Percentiles rank a stretch among this genome's conserved stretches.
These are phyloP conservation scores for Drosophila rellima DNA, from an alignment of 2,888 invertebrate species.

Conservation along the genomic window DNA sequence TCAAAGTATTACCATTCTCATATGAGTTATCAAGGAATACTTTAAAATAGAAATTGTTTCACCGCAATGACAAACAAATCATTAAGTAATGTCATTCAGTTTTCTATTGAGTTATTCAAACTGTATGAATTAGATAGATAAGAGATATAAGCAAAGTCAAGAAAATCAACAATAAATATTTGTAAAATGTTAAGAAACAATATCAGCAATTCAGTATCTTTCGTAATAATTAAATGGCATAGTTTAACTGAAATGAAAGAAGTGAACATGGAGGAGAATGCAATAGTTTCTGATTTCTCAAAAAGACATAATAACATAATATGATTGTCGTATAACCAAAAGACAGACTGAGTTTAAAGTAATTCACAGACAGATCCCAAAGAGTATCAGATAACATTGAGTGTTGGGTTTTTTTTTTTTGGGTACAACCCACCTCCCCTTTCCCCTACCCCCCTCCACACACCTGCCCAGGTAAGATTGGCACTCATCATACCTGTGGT, in stretches of 20 bases:
- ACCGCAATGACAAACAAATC: conserved; percentile 13
- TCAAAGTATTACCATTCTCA: background rate
- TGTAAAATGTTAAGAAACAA: no score
- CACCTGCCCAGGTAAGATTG: background rate
- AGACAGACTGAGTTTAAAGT: conserved; percentile 8
- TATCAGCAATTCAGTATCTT: no score
- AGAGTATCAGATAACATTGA: conserved; percentile 13
- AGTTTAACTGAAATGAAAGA: no score
- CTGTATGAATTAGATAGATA: no score
- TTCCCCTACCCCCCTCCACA: no score
- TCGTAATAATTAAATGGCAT: background rate
- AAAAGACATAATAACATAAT: background rate
- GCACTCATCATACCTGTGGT: conserved; percentile 55
- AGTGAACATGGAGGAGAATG: background rate
- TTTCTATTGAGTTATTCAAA: conserved; percentile 1
- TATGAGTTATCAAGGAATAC: conserved; percentile 2
- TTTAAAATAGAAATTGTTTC: conserved; percentile 21
- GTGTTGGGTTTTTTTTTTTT: background rate
- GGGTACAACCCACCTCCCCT: background rate
- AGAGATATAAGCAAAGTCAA: background rate
- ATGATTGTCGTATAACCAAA: conserved; percentile 6
- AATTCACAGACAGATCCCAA: conserved; percentile 3
- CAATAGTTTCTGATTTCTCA: background rate
- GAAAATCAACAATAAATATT: no score
- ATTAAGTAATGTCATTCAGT: background rate